phyloP scores from a whole-genome alignment of 2,888 invertebrate species.

The Chesias legatella region DNA sequence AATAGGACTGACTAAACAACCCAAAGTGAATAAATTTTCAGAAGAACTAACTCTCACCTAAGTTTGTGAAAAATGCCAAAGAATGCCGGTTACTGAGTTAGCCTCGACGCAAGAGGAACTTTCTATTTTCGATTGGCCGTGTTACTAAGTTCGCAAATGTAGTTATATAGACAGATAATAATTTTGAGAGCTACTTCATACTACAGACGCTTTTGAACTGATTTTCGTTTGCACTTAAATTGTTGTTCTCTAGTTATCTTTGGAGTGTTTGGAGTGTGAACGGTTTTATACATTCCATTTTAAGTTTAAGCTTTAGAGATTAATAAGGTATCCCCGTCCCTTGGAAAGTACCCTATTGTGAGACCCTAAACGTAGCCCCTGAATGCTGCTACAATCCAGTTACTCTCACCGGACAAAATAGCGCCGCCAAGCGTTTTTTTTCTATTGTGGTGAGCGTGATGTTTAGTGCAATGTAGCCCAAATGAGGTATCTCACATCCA shows the following conservation, averaged over 20 bases:
- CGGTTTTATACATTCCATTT: no score
- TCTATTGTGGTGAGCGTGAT: no score
- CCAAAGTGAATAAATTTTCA: slow-evolving; percentile 60
- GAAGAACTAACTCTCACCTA: slow-evolving; percentile 55
- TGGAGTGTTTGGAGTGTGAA: slow-evolving; percentile 40
- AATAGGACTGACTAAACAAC: slow-evolving; percentile 48
- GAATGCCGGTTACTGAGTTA: slow-evolving; percentile 75
- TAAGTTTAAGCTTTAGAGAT: no score
- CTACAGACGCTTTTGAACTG: slow-evolving; percentile 53
- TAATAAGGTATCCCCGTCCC: no score
- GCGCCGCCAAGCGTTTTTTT: no score
- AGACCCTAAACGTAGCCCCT: no score
- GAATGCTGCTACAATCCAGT: no score
- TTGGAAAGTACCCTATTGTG: no score
- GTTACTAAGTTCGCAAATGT: slow-evolving; percentile 72
- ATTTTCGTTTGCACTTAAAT: slow-evolving; percentile 59
- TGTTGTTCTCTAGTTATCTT: slow-evolving; percentile 27
- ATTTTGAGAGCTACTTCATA: slow-evolving; percentile 60
- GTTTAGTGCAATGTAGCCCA: no score
- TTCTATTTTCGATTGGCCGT: slow-evolving; percentile 76
- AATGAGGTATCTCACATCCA: no score
- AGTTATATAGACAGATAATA: no score
- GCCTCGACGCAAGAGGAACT: slow-evolving; percentile 62
- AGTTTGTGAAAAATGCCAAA: slow-evolving; percentile 71
- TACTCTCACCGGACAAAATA: no score